Conservation (phyloP, 1,140 invertebrate genomes). For the Brachionus rubens region DNA sequence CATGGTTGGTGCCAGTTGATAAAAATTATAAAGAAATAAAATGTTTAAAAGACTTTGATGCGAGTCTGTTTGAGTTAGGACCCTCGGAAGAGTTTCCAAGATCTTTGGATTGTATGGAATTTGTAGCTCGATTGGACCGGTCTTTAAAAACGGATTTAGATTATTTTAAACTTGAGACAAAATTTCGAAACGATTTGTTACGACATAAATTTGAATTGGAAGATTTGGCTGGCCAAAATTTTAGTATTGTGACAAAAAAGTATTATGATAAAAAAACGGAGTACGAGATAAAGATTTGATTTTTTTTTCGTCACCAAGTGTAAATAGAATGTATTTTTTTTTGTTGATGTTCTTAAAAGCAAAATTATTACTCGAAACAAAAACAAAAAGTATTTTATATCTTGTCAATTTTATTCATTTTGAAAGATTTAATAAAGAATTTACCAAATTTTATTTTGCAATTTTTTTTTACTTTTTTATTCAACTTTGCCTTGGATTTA, state of each 20-base stretch:
- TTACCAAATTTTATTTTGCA: too few species aligned
- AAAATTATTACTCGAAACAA: too few species aligned
- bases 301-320: too few species aligned
- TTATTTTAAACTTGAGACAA: not conserved
- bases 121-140: slow-evolving; percentile 61
- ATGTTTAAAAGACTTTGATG: slow-evolving; percentile 30
- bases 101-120: slow-evolving; percentile 76
- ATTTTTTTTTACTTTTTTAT: too few species aligned
- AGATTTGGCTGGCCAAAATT: slow-evolving; percentile 17
- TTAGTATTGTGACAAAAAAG: not conserved
- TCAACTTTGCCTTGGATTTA: too few species aligned
- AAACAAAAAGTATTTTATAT: too few species aligned
- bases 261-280: slow-evolving; percentile 16
- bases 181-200: slow-evolving; percentile 25
- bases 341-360: too few species aligned
- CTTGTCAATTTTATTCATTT: too few species aligned
- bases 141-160: not conserved
- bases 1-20: slow-evolving; percentile 82
- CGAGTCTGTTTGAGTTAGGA: slow-evolving; percentile 60
- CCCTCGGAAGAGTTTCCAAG: slow-evolving; percentile 79
- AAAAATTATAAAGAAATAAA: slow-evolving; percentile 66
- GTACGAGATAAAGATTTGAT: not conserved
- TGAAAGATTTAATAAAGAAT: too few species aligned
- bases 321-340: too few species aligned
- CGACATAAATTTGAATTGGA: slow-evolving; percentile 35